Evolutionary conservation across 2,113 vertebrate species (phyloP), one percentile per base, ranked within the genome.

Genomic region (Rhadina sibilatrix): DNA sequence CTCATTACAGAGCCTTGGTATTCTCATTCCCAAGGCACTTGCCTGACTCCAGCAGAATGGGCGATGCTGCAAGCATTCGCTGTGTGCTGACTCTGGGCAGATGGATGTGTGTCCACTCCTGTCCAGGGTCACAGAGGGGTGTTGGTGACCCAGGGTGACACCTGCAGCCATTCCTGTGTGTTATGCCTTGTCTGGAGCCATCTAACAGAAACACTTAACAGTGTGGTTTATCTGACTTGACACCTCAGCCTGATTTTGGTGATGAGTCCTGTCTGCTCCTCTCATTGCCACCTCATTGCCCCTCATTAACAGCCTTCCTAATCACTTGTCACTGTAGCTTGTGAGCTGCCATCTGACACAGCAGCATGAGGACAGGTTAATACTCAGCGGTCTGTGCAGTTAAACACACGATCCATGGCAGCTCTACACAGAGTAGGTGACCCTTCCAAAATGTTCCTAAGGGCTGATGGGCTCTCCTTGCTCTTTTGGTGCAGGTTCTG

Each of bases 401-500:
- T 65, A 75, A 83, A 68, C 14, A 9, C 21, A 7, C 0, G 9
- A 35, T n/a, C 10, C 3, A 4, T 35, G 78, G 68, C 86, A 88
- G 83, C 70, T 68, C 75, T 79, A 9, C 76, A 27, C 3, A 66
- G 77, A 61, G 75, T 78, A 90, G 72, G 52, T 49, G 50, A 38
- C 63, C 60, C 49, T 89, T 68, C 87, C 47, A 12, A 9, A 44
- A 15, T 5, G 6, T 56, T 86, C 11, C 44, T 3, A 4, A 6
- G 37, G 52, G 13, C 40, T 89, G 3, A 77, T 5, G 7, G 24
- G 27, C 47, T 69, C 56, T 56, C n/a, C 50, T 77, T 37, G 37
- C 81, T 93, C 78, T 95, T 79, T 95, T 64, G 93, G 12, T 86
- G 78, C 98, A 99, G 99, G 99, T 60, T 99, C 99, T 44, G 99